Base-by-base conservation (phyloP, 2,888 invertebrate genomes). In the Zonitis immaculata region DNA sequence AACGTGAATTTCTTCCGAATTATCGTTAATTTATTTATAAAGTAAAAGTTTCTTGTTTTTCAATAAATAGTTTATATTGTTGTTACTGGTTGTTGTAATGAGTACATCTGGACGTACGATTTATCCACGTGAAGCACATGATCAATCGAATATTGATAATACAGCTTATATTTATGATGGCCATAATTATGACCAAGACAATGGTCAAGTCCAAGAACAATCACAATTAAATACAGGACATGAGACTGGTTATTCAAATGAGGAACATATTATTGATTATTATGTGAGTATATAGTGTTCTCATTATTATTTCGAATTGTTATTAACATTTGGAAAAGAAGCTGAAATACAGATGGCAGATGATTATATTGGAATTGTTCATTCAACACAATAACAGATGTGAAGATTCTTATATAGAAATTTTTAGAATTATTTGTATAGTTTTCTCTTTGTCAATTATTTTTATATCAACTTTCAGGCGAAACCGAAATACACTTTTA, bases 401-500 rank as follows among this genome's bases (percentile, higher is more conserved):
- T n/a, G n/a, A n/a, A n/a, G n/a, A n/a, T n/a, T n/a, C n/a, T n/a
- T n/a, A n/a, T n/a, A n/a, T n/a, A n/a, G n/a, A n/a, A n/a, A n/a
- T n/a, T n/a, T 22, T 22, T 22, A 6, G 12, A 32, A 20, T 39
- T 39, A 20, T 18, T 16, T 14, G 12, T 18, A 45, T n/a, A n/a
- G n/a, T 18, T 45, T 28, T 26, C 30, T 16, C 45, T 26, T 44
- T 42, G 6, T 27, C 11, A 26, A 44, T 44, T 42, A 11, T 20
- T 42, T 50, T 44, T 50, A 18, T 52, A 48, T 66, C 5, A 5
- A 22, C 5, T 4, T 67, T 42, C 51, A 75, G 75, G 69, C 73
- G 8, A 67, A 64, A 25, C 73, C 75, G 16, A 73, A 74, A 58
- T 75, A 75, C 58, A 56, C 66, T 6, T 75, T 73, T 64, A 73